Conservation (phyloP, 2,797 vertebrate species). For the Scyliorhinus canicula region DNA sequence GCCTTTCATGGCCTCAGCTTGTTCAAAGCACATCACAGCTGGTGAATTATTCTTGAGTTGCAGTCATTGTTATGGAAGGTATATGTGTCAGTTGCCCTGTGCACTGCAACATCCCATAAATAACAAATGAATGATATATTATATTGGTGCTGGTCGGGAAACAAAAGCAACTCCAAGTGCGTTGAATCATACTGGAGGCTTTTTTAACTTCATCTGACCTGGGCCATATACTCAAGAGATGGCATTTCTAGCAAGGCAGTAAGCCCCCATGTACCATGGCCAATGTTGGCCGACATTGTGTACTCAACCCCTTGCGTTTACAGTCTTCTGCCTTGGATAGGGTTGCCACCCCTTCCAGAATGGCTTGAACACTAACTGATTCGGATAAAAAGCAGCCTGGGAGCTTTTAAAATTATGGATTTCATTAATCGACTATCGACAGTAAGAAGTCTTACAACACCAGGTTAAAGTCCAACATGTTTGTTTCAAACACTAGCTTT, state of each 20-base stretch:
- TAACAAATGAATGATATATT: no score
- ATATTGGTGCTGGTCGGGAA: not conserved
- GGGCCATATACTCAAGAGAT: not conserved
- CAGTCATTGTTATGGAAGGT: not conserved
- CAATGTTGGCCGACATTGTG: not conserved
- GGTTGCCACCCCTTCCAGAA: not conserved
- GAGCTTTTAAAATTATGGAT: not conserved
- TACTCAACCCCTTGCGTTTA: not conserved
- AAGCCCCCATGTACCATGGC: no score
- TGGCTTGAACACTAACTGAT: not conserved
- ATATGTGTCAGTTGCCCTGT: not conserved
- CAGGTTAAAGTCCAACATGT: no score
- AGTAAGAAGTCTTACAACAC: no score
- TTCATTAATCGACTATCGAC: not conserved
- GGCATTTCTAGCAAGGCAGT: not conserved
- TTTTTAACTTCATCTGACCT: not conserved
- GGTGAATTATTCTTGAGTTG: no score
- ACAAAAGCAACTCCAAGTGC: no score
- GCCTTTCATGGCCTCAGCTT: not conserved
- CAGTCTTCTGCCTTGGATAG: not conserved
- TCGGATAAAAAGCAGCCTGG: not conserved
- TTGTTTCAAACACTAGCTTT: no score
- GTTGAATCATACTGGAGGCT: not conserved
- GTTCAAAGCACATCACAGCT: no score
- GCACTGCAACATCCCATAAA: not conserved